Evolutionary conservation across 2,113 vertebrate species (phyloP).

Genomic region (Sprattus sprattus): DNA sequence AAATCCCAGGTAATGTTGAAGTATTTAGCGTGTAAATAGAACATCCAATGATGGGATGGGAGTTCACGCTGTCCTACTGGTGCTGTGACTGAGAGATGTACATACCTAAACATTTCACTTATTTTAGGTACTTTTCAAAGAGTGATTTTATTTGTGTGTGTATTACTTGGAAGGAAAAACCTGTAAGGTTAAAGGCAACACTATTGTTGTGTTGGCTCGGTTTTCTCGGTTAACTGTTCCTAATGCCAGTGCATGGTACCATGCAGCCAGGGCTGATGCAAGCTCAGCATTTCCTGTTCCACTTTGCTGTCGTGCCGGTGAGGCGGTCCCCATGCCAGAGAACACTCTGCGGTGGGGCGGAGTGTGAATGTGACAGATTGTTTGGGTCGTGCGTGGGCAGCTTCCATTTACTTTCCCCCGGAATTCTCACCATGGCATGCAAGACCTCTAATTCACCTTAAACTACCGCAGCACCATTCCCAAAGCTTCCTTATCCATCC

Average conservation of each 20-base stretch:
- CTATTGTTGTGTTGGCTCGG: too few relatives aligned
- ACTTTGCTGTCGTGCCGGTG: not conserved
- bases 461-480: not conserved
- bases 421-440: not conserved
- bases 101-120: too few relatives aligned
- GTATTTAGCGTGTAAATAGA: too few relatives aligned
- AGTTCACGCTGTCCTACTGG: too few relatives aligned
- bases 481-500: not conserved
- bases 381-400: not conserved
- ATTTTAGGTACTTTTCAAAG: too few relatives aligned
- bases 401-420: not conserved
- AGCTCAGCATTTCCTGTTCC: not conserved
- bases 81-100: not conserved
- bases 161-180: too few relatives aligned
- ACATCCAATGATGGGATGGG: too few relatives aligned
- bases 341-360: not conserved
- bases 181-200: too few relatives aligned
- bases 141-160: too few relatives aligned
- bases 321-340: not conserved
- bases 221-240: not conserved
- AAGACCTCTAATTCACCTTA: not conserved
- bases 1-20: too few relatives aligned
- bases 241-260: not conserved
- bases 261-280: not conserved
- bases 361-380: not conserved